Conservation (phyloP, 2,113 vertebrate genomes). For the Hucho hucho region DNA sequence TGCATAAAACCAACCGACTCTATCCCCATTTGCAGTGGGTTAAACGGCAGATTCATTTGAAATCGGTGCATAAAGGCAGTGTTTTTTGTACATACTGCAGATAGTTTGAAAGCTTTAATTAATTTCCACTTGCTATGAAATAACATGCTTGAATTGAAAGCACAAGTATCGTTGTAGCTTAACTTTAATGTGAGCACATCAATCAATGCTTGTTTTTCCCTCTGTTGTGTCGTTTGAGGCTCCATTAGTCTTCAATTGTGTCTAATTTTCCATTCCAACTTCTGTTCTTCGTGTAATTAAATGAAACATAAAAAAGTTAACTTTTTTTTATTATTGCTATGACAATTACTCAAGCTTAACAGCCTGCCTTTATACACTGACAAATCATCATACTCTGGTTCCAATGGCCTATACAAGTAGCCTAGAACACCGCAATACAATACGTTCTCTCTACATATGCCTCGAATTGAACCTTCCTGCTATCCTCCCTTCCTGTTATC, state of each 20-base stretch:
- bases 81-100: background rate
- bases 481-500: background rate
- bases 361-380: constrained; percentile 26
- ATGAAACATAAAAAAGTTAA: constrained; percentile 24
- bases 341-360: constrained; percentile 37
- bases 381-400: constrained; percentile 39
- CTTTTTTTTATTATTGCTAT: constrained; percentile 20
- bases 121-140: constrained; percentile 31
- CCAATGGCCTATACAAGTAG: constrained; percentile 37
- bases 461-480: background rate
- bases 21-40: background rate
- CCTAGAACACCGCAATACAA: background rate
- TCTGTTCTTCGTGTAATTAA: constrained; percentile 42
- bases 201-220: constrained; percentile 38
- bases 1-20: background rate
- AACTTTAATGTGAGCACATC: constrained; percentile 47
- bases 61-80: constrained; percentile 22
- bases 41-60: constrained; percentile 1
- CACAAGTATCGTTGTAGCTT: constrained; percentile 12
- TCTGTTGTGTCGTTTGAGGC: constrained; percentile 40
- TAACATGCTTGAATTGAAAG: constrained; percentile 28
- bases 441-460: background rate
- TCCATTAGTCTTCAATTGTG: constrained; percentile 42
- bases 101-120: constrained; percentile 37
- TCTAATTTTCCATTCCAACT: constrained; percentile 32